Evolutionary conservation across 1,140 invertebrate genomes (phyloP).

Genomic region (Physella acuta): DNA sequence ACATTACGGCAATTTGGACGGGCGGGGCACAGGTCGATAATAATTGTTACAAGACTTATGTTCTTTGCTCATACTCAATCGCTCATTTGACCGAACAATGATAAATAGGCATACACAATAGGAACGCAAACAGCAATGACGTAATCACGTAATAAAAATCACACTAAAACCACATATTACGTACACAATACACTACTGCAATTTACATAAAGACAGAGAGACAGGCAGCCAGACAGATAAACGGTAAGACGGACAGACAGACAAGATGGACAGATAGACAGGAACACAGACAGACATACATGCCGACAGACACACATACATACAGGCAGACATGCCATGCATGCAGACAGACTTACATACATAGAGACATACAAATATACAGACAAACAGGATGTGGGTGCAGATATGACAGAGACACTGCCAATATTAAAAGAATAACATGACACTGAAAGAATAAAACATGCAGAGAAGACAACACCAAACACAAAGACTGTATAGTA

Average conservation of each 20-base stretch:
- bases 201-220: not conserved
- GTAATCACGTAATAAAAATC: too few relatives aligned
- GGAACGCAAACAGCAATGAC: too few relatives aligned
- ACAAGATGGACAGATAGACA: constrained; percentile 1
- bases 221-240: not conserved
- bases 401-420: too few relatives aligned
- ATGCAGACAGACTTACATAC: not conserved
- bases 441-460: not conserved
- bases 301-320: not conserved
- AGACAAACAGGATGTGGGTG: not conserved
- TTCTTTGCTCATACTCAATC: too few relatives aligned
- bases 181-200: too few relatives aligned
- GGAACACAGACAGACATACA: not conserved
- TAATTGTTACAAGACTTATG: too few relatives aligned
- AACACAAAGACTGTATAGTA: not conserved
- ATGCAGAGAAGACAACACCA: not conserved
- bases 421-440: too few relatives aligned
- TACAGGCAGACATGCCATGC: not conserved
- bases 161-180: too few relatives aligned
- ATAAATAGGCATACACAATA: too few relatives aligned
- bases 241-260: not conserved
- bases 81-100: too few relatives aligned
- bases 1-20: too few relatives aligned
- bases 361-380: not conserved
- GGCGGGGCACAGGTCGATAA: too few relatives aligned